Evolutionary conservation across 2,888 invertebrate species (phyloP).

Genomic region (Parnassius smintheus): DNA sequence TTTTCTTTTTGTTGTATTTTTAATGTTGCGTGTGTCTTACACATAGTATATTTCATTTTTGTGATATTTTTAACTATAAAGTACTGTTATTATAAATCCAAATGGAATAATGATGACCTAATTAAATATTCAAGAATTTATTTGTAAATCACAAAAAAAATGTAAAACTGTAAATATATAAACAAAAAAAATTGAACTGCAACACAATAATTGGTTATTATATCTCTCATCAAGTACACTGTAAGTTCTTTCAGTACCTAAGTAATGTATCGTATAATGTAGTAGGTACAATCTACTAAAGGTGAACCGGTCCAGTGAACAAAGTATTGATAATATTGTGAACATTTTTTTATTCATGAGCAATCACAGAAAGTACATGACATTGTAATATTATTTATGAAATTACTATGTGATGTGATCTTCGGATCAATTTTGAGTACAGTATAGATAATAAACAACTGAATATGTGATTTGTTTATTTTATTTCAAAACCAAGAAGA

Average conservation of each 20-base stretch:
- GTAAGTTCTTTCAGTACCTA: conserved; percentile 78
- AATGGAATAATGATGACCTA: conserved; percentile 80
- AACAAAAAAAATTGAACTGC: conserved; percentile 78
- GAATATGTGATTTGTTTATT: conserved; percentile 82
- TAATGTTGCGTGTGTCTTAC: conserved; percentile 82
- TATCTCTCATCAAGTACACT: conserved; percentile 77
- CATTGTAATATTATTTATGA: conserved; percentile 83
- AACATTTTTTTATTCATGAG: conserved; percentile 80
- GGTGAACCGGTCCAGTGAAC: conserved; percentile 80
- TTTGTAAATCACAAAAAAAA: conserved; percentile 82
- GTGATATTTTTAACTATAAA: conserved; percentile 83
- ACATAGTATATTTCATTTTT: conserved; percentile 82
- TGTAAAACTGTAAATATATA: conserved; percentile 82
- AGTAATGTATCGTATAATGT: conserved; percentile 69
- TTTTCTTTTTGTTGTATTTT: conserved; percentile 80
- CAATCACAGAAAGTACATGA: conserved; percentile 81
- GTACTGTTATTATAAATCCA: conserved; percentile 81
- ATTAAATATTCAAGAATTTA: conserved; percentile 82
- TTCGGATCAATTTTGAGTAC: conserved; percentile 88
- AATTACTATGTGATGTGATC: conserved; percentile 88
- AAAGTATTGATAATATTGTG: conserved; percentile 80
- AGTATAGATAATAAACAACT: conserved; percentile 88
- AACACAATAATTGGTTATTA: conserved; percentile 77
- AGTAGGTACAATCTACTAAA: conserved; percentile 74
- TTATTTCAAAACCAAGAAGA: conserved; percentile 44